Conservation (phyloP, 2,797 vertebrate species). For the Squalus acanthias region DNA sequence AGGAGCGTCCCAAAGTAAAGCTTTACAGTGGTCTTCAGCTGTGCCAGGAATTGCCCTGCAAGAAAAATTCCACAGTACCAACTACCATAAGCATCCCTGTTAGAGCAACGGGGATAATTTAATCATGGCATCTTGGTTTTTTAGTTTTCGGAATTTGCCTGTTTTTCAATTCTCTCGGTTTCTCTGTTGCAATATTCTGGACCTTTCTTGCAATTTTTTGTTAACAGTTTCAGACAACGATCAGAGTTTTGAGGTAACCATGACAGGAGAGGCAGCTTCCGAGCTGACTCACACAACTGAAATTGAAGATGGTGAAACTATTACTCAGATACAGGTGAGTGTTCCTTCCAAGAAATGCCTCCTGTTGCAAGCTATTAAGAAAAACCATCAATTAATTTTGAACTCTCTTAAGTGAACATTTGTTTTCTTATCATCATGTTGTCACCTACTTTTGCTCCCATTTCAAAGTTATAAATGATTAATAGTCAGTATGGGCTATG, state of each 20-base stretch:
- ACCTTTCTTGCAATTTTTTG: slow-evolving; percentile 40
- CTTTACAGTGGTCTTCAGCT: background rate
- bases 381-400: background rate
- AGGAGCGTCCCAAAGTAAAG: background rate
- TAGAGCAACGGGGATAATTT: too few relatives aligned
- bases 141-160: background rate
- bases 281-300: slow-evolving; percentile 61
- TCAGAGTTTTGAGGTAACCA: slow-evolving; percentile 94
- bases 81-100: background rate
- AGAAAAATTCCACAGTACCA: background rate
- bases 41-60: background rate
- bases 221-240: slow-evolving; percentile 79
- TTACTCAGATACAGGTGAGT: slow-evolving; percentile 84
- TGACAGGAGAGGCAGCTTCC: slow-evolving; percentile 62
- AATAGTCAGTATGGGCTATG: background rate
- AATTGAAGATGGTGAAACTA: slow-evolving; percentile 73
- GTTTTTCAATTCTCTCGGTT: background rate
- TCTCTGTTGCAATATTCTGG: background rate
- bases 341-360: background rate
- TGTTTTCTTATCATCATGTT: background rate
- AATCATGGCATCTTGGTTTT: background rate
- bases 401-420: background rate
- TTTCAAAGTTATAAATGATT: background rate
- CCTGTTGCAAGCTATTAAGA: background rate
- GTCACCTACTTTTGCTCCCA: background rate